Conservation (phyloP, 2,888 invertebrate species). For the Dichetophora obliterata region DNA sequence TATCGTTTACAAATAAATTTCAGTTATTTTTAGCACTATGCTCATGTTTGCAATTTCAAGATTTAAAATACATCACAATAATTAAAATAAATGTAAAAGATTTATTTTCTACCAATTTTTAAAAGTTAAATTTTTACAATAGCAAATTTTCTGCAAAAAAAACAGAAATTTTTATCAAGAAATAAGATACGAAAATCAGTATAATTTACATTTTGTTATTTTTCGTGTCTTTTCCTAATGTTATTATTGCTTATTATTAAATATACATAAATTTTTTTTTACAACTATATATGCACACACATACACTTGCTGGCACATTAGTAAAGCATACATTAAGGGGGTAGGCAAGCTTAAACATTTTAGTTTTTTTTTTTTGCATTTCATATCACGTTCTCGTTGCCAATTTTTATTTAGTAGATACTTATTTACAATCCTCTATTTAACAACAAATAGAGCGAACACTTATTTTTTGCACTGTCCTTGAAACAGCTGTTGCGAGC, state of each 20-base stretch:
- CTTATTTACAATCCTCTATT: background rate
- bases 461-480: slow-evolving; percentile 54
- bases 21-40: too few species aligned
- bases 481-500: slow-evolving; percentile 57
- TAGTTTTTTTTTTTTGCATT: too few species aligned
- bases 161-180: slow-evolving; percentile 1
- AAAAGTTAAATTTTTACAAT: background rate
- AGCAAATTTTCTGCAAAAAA: background rate
- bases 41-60: too few species aligned
- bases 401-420: background rate
- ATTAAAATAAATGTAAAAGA: too few species aligned
- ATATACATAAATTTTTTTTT: too few species aligned
- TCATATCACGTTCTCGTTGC: background rate
- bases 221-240: background rate
- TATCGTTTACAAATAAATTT: too few species aligned
- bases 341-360: too few species aligned
- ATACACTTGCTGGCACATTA: background rate
- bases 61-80: too few species aligned
- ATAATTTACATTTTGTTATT: background rate
- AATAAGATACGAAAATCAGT: background rate
- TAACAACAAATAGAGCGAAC: background rate
- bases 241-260: too few species aligned
- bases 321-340: too few species aligned
- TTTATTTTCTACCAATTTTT: too few species aligned
- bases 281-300: background rate